Evolutionary conservation across 2,113 vertebrate species (phyloP).

Genomic region (Datnioides undecimradiatus): DNA sequence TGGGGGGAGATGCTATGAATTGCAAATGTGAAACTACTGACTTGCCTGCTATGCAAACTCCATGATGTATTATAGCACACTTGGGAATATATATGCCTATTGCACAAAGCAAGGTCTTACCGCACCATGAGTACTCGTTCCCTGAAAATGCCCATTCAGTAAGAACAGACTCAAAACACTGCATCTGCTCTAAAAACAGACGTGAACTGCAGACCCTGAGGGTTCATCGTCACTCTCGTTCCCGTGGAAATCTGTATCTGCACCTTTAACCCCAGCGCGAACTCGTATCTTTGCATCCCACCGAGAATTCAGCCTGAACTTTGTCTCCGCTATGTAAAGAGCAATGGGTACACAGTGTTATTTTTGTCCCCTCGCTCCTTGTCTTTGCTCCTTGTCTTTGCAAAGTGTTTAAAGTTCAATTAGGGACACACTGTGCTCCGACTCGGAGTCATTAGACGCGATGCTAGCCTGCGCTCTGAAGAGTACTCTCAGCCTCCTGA

Average conservation of each 20-base stretch:
- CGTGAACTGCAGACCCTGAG: background rate
- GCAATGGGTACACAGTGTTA: constrained; percentile 38
- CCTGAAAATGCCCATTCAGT: constrained; percentile 38
- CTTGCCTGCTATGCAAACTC: constrained; percentile 71
- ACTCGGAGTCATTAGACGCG: constrained; percentile 56
- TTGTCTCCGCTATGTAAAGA: constrained; percentile 19
- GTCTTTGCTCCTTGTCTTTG: too few relatives aligned
- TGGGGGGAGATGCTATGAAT: constrained; percentile 62
- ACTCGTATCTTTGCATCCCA: constrained; percentile 15
- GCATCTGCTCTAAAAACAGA: constrained; percentile 27
- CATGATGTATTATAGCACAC: constrained; percentile 61
- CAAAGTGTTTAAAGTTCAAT: constrained; percentile 64
- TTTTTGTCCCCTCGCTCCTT: constrained; percentile 15
- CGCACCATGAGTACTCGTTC: constrained; percentile 6
- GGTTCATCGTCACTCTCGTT: background rate
- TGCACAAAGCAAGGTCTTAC: constrained; percentile 45
- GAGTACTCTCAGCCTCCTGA: constrained; percentile 56
- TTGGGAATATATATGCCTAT: constrained; percentile 55
- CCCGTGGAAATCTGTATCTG: constrained; percentile 24
- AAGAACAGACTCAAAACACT: constrained; percentile 19
- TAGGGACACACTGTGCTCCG: constrained; percentile 43
- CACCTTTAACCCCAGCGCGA: constrained; percentile 17
- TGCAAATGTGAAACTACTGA: constrained; percentile 68
- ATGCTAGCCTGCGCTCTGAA: constrained; percentile 30
- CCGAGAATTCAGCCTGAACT: constrained; percentile 26